Percentiles rank a stretch among this genome's conserved stretches.
These are phyloP conservation scores for Patella ulyssiponensis DNA, from an alignment of 2,888 invertebrate genomes.

Conservation along the genomic window DNA sequence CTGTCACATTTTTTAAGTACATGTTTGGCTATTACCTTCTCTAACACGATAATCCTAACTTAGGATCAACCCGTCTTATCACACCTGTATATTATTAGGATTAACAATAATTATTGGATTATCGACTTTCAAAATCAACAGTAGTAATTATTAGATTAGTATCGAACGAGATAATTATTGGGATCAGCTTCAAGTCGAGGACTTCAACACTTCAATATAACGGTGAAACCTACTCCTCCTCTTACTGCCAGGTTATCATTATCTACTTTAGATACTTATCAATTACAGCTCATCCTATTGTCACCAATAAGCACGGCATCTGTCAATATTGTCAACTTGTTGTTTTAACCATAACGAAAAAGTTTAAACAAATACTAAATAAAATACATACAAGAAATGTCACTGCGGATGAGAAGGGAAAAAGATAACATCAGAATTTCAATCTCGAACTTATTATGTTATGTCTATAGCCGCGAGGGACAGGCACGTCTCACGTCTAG, in stretches of 20 bases:
- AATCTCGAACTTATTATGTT: neutral
- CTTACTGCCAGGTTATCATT: neutral
- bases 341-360: neutral
- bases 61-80: too few relatives aligned
- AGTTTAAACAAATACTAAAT: neutral
- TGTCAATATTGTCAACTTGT: neutral
- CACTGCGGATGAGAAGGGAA: neutral
- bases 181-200: neutral
- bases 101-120: too few relatives aligned
- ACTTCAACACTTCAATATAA: neutral
- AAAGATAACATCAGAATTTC: constrained; percentile 7
- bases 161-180: neutral
- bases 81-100: too few relatives aligned
- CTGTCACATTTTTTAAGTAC: too few relatives aligned
- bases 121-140: neutral
- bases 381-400: neutral
- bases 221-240: too few relatives aligned
- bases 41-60: too few relatives aligned
- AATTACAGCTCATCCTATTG: neutral
- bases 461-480: neutral
- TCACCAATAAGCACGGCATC: neutral
- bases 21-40: too few relatives aligned
- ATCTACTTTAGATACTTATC: neutral
- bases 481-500: neutral
- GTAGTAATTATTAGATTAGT: neutral